Percentiles rank a stretch among this genome's conserved stretches.
Evolutionary conservation across 2,888 invertebrate genomes (phyloP).

Genomic region (Aphidius colemani): DNA sequence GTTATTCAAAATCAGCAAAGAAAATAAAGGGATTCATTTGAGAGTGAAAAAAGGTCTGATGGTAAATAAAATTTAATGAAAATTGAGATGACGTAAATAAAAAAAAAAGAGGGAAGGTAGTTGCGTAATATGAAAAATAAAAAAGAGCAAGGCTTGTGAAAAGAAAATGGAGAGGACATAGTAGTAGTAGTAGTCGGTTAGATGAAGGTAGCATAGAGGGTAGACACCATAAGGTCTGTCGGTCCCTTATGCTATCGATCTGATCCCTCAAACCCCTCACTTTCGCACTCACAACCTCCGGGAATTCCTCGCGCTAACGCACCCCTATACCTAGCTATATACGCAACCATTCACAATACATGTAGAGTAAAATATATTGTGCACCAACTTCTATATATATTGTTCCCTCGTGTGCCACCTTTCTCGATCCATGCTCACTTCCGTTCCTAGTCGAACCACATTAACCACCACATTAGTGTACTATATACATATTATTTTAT

Average conservation of each 20-base stretch:
- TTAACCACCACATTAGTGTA: slow-evolving; percentile 7
- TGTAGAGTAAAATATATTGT: background rate
- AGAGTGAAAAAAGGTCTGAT: too few relatives aligned
- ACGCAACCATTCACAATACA: slow-evolving; percentile 16
- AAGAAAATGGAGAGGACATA: slow-evolving; percentile 18
- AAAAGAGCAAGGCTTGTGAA: slow-evolving; percentile 17
- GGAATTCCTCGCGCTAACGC: slow-evolving; percentile 34
- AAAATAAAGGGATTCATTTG: too few relatives aligned
- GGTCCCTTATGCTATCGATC: slow-evolving; percentile 54
- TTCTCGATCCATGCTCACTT: slow-evolving; percentile 9
- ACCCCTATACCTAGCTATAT: slow-evolving; percentile 20
- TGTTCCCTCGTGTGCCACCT: slow-evolving; percentile 16
- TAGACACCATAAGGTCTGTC: slow-evolving; percentile 54
- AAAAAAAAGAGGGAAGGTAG: slow-evolving; percentile 7
- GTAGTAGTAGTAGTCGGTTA: background rate
- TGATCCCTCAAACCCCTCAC: slow-evolving; percentile 36
- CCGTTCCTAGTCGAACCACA: slow-evolving; percentile 5
- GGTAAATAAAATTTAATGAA: too few relatives aligned
- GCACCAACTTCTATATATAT: slow-evolving; percentile 17
- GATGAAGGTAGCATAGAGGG: slow-evolving; percentile 39
- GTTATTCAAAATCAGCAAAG: too few relatives aligned
- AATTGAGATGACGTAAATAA: background rate
- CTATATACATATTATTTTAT: background rate
- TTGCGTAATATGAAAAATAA: slow-evolving; percentile 4
- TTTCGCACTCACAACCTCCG: slow-evolving; percentile 32